These are phyloP conservation scores for Criorhina ranunculi DNA, from an alignment of 2,888 invertebrate genomes.

Conservation along the genomic window DNA sequence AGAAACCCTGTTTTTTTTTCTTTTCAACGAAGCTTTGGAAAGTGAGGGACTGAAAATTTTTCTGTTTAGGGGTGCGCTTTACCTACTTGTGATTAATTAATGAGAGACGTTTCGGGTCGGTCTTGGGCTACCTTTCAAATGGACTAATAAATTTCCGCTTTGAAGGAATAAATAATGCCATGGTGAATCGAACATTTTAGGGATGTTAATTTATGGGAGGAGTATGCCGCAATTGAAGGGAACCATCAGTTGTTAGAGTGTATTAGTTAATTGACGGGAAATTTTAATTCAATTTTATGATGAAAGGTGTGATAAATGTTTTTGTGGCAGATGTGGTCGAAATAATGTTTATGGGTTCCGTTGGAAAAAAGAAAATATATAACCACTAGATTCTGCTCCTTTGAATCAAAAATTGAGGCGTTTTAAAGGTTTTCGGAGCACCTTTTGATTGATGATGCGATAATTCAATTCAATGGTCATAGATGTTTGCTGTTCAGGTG, in stretches of 20 bases:
- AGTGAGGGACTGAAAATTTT: conserved; percentile 19
- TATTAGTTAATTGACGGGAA: conserved; percentile 38
- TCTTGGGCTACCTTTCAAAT: conserved; percentile 43
- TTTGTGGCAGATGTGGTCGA: conserved; percentile 4
- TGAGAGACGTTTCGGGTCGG: conserved; percentile 36
- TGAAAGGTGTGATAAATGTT: conserved; percentile 17
- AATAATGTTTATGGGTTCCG: background rate
- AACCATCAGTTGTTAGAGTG: conserved; percentile 37
- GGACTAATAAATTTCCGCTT: conserved; percentile 65
- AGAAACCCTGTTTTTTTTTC: background rate
- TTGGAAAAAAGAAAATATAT: too few species aligned
- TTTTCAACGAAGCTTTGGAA: background rate
- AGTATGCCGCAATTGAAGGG: conserved; percentile 51
- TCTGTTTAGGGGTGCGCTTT: conserved; percentile 9
- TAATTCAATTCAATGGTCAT: too few species aligned
- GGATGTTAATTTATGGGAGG: conserved; percentile 64
- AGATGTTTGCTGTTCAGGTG: too few species aligned
- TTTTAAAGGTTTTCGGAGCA: too few species aligned
- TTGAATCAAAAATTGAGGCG: too few species aligned
- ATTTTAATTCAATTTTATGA: conserved; percentile 24
- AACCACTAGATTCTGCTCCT: too few species aligned
- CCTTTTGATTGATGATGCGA: too few species aligned
- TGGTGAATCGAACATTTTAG: conserved; percentile 67
- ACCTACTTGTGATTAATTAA: conserved; percentile 69
- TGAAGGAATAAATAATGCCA: conserved; percentile 51